Conservation (phyloP, 2,888 invertebrate genomes). For the Drosophila atripex region DNA sequence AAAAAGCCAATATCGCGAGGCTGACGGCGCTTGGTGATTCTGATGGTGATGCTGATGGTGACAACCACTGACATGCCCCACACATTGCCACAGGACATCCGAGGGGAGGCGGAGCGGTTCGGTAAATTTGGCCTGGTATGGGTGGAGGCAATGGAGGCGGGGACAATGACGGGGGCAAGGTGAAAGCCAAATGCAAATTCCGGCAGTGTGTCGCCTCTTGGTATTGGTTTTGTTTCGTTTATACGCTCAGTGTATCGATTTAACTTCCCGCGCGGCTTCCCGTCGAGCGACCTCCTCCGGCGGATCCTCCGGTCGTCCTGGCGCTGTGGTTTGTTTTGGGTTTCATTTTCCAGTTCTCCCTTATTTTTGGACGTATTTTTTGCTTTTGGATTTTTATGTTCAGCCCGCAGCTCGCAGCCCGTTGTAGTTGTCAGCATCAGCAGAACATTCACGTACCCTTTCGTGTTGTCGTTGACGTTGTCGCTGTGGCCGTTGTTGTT, state of each 20-base stretch:
- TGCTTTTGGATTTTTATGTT: conserved; percentile 24
- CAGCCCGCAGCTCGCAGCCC: conserved; percentile 32
- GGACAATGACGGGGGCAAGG: conserved; percentile 18
- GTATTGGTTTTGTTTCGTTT: conserved; percentile 68
- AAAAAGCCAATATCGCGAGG: conserved; percentile 71
- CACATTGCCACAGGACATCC: conserved; percentile 32
- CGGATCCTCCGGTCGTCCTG: conserved; percentile 36
- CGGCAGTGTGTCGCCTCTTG: conserved; percentile 63
- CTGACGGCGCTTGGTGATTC: conserved; percentile 37
- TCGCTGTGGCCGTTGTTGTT: conserved; percentile 34
- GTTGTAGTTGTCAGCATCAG: conserved; percentile 57
- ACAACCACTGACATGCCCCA: conserved; percentile 68
- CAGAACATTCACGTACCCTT: conserved; percentile 34
- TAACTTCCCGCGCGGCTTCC: conserved; percentile 56
- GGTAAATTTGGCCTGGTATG: background rate
- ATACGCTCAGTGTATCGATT: conserved; percentile 70
- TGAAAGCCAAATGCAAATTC: conserved; percentile 62
- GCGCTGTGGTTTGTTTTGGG: conserved; percentile 40
- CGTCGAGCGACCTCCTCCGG: conserved; percentile 43
- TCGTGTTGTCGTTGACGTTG: conserved; percentile 11
- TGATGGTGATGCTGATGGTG: conserved; percentile 61
- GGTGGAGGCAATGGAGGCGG: background rate
- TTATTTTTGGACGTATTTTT: conserved; percentile 5
- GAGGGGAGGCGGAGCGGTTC: background rate
- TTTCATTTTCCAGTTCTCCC: conserved; percentile 25